phyloP scores from a whole-genome alignment of 1,140 invertebrate species.

The Drosophila malerkotliana region DNA sequence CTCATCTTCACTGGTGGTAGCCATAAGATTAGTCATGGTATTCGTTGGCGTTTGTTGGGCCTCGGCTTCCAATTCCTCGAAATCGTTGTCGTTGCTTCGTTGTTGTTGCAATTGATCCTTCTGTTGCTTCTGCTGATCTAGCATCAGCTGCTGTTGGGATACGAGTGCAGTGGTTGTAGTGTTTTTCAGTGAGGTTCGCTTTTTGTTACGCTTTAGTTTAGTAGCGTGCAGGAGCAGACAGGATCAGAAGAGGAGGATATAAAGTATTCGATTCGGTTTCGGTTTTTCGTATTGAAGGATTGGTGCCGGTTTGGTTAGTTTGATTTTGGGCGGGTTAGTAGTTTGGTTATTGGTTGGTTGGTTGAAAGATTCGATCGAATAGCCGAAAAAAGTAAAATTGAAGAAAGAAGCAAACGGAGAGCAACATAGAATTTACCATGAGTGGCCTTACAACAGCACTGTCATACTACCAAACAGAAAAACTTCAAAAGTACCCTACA shows the following conservation, averaged over 20 bases:
- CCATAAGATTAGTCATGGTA: constrained; percentile 31
- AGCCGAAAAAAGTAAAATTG: constrained; percentile 56
- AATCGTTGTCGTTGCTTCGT: constrained; percentile 28
- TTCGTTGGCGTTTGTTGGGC: constrained; percentile 54
- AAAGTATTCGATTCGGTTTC: constrained; percentile 17
- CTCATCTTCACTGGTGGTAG: constrained; percentile 75
- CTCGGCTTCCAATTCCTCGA: constrained; percentile 27
- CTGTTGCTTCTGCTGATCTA: constrained; percentile 28
- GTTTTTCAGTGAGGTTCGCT: constrained; percentile 75
- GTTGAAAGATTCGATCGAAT: constrained; percentile 27
- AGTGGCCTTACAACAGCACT: constrained; percentile 66
- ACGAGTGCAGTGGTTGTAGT: constrained; percentile 74
- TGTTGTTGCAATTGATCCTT: constrained; percentile 19
- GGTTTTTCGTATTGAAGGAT: constrained; percentile 34
- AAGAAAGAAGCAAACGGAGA: constrained; percentile 80
- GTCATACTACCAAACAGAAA: constrained; percentile 63
- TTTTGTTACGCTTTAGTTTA: constrained; percentile 75
- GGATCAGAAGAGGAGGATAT: constrained; percentile 20
- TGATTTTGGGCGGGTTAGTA: constrained; percentile 32
- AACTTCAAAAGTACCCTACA: constrained; percentile 34
- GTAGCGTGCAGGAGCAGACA: constrained; percentile 14
- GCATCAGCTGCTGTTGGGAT: constrained; percentile 80
- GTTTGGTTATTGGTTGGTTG: constrained; percentile 30
- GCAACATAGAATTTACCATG: constrained; percentile 80
- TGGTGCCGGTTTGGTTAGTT: constrained; percentile 35